Conservation (phyloP, 1,140 invertebrate genomes). For the Eciton burchellii region DNA sequence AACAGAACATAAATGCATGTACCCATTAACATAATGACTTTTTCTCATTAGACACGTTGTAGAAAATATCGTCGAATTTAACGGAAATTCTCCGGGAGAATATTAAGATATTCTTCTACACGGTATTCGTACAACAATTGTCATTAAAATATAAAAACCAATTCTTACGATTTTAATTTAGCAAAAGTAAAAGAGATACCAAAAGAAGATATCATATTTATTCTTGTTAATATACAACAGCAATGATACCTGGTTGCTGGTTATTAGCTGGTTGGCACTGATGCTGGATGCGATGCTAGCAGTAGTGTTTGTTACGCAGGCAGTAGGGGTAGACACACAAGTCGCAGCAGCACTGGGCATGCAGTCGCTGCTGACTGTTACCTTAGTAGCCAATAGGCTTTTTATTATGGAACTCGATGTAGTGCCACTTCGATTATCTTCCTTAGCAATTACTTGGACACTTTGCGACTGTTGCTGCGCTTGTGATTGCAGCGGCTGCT, state of each 20-base stretch:
- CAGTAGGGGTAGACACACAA: conserved; percentile 85
- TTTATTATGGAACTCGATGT: conserved; percentile 91
- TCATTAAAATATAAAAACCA: conserved; percentile 11
- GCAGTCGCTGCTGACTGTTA: conserved; percentile 88
- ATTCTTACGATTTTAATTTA: neutral
- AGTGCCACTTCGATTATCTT: conserved; percentile 79
- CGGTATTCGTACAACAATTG: too few species aligned
- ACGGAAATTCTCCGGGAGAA: neutral
- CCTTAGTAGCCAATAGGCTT: conserved; percentile 94
- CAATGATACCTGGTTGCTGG: conserved; percentile 85
- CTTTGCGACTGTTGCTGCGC: conserved; percentile 74
- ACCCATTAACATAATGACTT: neutral
- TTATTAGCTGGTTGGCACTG: conserved; percentile 86
- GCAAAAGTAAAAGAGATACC: conserved; percentile 25
- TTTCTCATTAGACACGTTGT: too few species aligned
- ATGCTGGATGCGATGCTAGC: conserved; percentile 85
- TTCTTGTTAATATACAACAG: conserved; percentile 78
- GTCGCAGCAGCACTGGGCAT: conserved; percentile 85
- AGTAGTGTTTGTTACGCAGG: conserved; percentile 86
- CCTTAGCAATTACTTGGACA: conserved; percentile 82
- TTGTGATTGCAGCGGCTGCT: conserved; percentile 64
- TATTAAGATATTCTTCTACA: conserved; percentile 8
- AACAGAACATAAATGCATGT: conserved; percentile 27
- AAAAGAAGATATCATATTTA: conserved; percentile 60
- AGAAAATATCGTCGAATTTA: neutral